phyloP scores from a whole-genome alignment of 2,113 vertebrate genomes.

The Cacatua alba region DNA sequence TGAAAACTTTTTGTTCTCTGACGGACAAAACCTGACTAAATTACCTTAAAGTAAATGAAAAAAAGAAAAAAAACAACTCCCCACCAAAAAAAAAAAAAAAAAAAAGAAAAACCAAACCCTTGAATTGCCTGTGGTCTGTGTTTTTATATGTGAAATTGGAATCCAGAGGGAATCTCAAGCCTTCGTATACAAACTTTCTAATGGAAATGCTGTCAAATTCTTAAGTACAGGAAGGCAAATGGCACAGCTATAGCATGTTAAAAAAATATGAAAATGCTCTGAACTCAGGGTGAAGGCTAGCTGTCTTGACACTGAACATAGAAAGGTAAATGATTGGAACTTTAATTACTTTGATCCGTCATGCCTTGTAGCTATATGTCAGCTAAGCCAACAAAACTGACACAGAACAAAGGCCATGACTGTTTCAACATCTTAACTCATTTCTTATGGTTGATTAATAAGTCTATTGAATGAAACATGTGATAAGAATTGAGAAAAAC shows the following conservation, averaged over 20 bases:
- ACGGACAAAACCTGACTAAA: neutral
- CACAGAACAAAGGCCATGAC: conserved; percentile 84
- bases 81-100: neutral
- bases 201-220: conserved; percentile 60
- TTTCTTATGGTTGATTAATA: conserved; percentile 87
- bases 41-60: neutral
- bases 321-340: conserved; percentile 96
- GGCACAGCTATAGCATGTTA: conserved; percentile 31
- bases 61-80: neutral
- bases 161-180: conserved; percentile 31
- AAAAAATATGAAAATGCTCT: conserved; percentile 73
- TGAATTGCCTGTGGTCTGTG: neutral
- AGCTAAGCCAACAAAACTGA: conserved; percentile 87
- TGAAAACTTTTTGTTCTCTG: neutral
- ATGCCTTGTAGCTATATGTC: conserved; percentile 90
- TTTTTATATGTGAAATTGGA: conserved; percentile 8
- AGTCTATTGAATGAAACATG: conserved; percentile 74
- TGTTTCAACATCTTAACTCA: conserved; percentile 85
- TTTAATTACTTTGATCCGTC: conserved; percentile 97
- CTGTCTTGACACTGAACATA: conserved; percentile 85
- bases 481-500: conserved; percentile 46
- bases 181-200: conserved; percentile 41
- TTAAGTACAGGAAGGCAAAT: conserved; percentile 54
- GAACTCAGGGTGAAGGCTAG: conserved; percentile 75
- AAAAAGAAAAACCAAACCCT: neutral